Evolutionary conservation across 2,888 invertebrate species (phyloP).

Genomic region (Melieria picta): DNA sequence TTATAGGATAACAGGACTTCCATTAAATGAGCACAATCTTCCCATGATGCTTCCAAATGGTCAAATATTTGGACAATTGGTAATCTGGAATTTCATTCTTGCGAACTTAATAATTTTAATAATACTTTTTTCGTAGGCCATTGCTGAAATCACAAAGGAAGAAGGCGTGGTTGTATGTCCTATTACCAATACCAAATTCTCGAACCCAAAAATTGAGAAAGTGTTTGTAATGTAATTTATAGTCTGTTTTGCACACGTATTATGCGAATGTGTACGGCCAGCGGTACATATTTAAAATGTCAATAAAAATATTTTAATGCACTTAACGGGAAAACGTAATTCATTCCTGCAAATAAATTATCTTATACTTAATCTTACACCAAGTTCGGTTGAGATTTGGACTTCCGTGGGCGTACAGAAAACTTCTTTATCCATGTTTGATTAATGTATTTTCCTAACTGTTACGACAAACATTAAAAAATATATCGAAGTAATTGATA

Average conservation of each 20-base stretch:
- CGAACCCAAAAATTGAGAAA: constrained; percentile 92
- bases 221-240: constrained; percentile 90
- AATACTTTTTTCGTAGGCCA: constrained; percentile 71
- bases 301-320: no score
- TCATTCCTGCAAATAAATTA: no score
- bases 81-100: constrained; percentile 57
- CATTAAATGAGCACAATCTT: constrained; percentile 96
- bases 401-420: no score
- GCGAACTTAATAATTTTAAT: constrained; percentile 10
- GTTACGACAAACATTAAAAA: no score
- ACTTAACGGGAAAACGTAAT: no score
- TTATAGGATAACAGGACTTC: constrained; percentile 80
- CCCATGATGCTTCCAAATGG: constrained; percentile 99
- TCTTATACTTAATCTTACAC: no score
- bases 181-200: constrained; percentile 90
- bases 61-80: constrained; percentile 94
- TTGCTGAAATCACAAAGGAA: constrained; percentile 92
- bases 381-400: no score
- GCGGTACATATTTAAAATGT: no score
- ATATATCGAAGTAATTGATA: no score
- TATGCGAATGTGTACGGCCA: no score
- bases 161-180: constrained; percentile 94
- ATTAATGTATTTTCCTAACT: no score
- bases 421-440: no score
- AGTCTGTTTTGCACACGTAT: not conserved